Conservation (phyloP, 1,140 invertebrate species). For the Calliopsis andreniformis region DNA sequence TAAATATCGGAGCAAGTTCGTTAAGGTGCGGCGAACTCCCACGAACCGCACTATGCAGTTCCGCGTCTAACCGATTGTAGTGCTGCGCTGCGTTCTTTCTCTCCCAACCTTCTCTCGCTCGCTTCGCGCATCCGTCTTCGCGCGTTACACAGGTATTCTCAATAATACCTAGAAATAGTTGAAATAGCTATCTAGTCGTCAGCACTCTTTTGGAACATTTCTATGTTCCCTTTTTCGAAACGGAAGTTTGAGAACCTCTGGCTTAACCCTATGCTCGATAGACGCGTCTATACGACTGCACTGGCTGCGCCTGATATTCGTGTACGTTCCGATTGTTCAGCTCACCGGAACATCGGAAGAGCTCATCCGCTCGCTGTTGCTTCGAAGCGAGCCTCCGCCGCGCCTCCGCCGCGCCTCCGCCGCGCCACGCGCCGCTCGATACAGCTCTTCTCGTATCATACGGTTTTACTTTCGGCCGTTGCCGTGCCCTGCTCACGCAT, state of each 20-base stretch:
- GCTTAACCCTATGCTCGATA: constrained; percentile 4
- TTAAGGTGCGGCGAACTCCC: neutral
- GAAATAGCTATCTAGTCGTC: too few relatives aligned
- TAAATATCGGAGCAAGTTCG: too few relatives aligned
- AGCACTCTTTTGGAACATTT: too few relatives aligned
- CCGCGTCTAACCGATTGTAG: neutral
- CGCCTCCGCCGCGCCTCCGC: too few relatives aligned
- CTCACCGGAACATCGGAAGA: constrained; percentile 76
- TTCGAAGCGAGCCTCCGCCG: constrained; percentile 54
- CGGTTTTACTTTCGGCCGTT: constrained; percentile 33
- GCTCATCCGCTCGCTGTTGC: constrained; percentile 75
- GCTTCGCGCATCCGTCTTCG: too few relatives aligned
- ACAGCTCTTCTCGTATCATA: neutral
- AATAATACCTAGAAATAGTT: too few relatives aligned
- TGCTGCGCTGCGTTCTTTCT: neutral
- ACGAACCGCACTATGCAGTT: neutral
- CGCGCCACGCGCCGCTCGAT: too few relatives aligned
- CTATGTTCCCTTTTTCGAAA: too few relatives aligned
- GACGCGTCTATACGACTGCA: constrained; percentile 14
- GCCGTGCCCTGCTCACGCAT: neutral
- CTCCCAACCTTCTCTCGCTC: neutral
- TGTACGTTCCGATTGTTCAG: constrained; percentile 76
- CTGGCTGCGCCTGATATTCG: constrained; percentile 67
- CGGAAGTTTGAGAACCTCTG: constrained; percentile 32
- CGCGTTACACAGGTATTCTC: too few relatives aligned